Evolutionary conservation across 1,140 invertebrate species (phyloP).

Genomic region (Polypedilum pembai): DNA sequence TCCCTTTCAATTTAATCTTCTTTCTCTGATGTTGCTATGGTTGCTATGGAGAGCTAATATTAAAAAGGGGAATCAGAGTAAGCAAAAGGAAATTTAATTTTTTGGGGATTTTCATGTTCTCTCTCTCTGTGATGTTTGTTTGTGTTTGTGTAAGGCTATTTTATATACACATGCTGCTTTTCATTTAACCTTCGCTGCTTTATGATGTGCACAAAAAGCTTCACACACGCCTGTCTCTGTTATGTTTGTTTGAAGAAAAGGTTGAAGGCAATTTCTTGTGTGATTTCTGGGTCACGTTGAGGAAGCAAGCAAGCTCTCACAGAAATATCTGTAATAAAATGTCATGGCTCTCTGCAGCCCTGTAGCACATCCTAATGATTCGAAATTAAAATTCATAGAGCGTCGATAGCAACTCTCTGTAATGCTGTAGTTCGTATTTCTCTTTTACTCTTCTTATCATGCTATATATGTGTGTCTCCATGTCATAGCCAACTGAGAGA

Average conservation of each 20-base stretch:
- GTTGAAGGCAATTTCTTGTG: no score
- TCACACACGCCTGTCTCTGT: no score
- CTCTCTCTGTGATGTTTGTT: no score
- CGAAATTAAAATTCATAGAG: conserved; percentile 20
- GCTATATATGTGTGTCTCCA: not conserved
- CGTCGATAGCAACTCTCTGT: not conserved
- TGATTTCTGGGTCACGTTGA: no score
- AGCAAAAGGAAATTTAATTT: conserved; percentile 3
- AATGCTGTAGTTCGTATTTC: not conserved
- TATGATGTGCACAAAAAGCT: no score
- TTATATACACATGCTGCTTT: no score
- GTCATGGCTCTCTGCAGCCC: not conserved
- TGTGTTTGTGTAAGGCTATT: no score
- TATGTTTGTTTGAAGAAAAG: no score
- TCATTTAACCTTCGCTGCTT: no score
- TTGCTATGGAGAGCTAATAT: not conserved
- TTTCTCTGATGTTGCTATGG: not conserved
- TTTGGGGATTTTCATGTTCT: not conserved
- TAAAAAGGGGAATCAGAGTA: not conserved
- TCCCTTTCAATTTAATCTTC: no score
- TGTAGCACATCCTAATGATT: not conserved
- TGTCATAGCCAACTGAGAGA: not conserved
- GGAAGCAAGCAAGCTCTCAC: no score
- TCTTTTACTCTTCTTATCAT: not conserved
- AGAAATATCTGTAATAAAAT: no score